phyloP scores from a whole-genome alignment of 2,888 invertebrate species.

The Brenthis daphne region DNA sequence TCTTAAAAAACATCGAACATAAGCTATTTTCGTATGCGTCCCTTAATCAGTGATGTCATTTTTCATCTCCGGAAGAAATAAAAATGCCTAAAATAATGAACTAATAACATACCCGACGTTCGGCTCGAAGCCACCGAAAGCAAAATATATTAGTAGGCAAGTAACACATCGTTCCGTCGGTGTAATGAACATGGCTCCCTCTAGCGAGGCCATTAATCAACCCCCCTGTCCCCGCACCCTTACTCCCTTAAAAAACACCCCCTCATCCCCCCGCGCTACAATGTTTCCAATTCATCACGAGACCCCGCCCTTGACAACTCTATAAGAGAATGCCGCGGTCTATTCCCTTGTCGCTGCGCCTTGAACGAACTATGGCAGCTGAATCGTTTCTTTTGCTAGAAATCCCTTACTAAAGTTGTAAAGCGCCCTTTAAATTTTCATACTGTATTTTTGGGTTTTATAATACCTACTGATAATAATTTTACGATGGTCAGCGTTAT shows the following conservation, averaged over 20 bases:
- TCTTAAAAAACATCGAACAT: slow-evolving; percentile 46
- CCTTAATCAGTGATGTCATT: slow-evolving; percentile 64
- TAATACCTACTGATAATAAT: too few relatives aligned
- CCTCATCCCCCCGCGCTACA: slow-evolving; percentile 69
- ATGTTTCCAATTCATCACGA: slow-evolving; percentile 82
- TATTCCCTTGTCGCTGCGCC: slow-evolving; percentile 55
- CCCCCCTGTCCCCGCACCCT: slow-evolving; percentile 61
- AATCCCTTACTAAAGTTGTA: slow-evolving; percentile 44
- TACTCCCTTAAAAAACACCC: slow-evolving; percentile 70
- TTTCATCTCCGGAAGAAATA: slow-evolving; percentile 74
- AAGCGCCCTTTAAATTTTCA: background rate
- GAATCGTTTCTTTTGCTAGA: slow-evolving; percentile 48
- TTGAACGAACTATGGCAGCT: slow-evolving; percentile 40
- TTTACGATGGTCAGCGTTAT: too few relatives aligned
- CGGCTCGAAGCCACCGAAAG: slow-evolving; percentile 59
- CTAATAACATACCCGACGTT: slow-evolving; percentile 65
- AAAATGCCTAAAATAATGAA: slow-evolving; percentile 77
- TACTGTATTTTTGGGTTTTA: too few relatives aligned
- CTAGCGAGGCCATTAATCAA: slow-evolving; percentile 74
- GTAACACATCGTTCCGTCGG: slow-evolving; percentile 78
- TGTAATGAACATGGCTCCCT: slow-evolving; percentile 82
- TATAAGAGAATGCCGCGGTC: slow-evolving; percentile 75
- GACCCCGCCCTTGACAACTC: slow-evolving; percentile 84
- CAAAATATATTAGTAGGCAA: slow-evolving; percentile 77
- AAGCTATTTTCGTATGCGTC: slow-evolving; percentile 51